Conservation (phyloP, 2,113 vertebrate genomes). For the Grammomys dolichurus region DNA sequence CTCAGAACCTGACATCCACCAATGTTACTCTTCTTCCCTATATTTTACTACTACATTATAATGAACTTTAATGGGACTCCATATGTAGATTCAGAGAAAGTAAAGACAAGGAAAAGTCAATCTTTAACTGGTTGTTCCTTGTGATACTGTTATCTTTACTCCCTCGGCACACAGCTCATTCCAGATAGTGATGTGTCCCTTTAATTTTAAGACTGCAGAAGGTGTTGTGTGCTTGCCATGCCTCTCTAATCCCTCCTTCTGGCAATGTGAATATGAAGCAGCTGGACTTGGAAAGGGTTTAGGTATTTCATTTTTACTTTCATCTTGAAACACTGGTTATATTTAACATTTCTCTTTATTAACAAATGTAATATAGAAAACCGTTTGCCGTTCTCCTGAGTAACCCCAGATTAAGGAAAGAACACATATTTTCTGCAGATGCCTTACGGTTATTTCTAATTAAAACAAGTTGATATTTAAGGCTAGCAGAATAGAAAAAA, state of each 20-base stretch:
- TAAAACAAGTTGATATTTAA: conserved; percentile 73
- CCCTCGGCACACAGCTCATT: conserved; percentile 64
- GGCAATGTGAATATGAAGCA: conserved; percentile 85
- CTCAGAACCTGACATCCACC: background rate
- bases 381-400: conserved; percentile 72
- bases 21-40: background rate
- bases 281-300: conserved; percentile 79
- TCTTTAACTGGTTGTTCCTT: conserved; percentile 65
- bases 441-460: conserved; percentile 78
- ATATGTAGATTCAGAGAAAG: conserved; percentile 52
- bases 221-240: conserved; percentile 58
- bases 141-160: conserved; percentile 27
- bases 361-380: conserved; percentile 85
- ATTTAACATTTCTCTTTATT: conserved; percentile 86
- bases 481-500: conserved; percentile 46
- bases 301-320: conserved; percentile 83
- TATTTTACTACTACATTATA: conserved; percentile 15
- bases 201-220: conserved; percentile 83
- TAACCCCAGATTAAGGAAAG: conserved; percentile 68
- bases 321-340: conserved; percentile 86
- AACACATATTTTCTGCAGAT: conserved; percentile 75
- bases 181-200: conserved; percentile 80
- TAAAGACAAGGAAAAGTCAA: background rate
- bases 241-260: conserved; percentile 83
- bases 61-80: conserved; percentile 47